Conservation (phyloP, 2,113 vertebrate genomes). For the Falco punctatus region DNA sequence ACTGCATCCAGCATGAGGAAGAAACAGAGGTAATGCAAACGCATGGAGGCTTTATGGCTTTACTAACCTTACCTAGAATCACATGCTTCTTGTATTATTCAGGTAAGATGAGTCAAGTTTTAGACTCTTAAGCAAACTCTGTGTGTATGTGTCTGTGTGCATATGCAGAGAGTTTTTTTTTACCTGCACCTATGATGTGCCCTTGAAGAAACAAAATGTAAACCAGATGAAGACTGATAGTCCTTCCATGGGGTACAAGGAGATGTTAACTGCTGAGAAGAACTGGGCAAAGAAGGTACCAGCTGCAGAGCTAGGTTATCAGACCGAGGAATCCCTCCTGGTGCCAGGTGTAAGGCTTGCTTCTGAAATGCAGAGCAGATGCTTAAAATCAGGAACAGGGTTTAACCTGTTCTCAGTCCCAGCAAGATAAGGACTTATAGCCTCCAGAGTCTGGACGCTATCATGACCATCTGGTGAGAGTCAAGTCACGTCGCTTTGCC, state of each 20-base stretch:
- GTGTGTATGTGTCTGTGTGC: background rate
- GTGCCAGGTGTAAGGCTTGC: background rate
- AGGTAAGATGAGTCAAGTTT: background rate
- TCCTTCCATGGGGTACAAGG: background rate
- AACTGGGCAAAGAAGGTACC: background rate
- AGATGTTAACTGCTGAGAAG: background rate
- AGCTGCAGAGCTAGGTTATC: background rate
- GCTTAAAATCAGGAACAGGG: background rate
- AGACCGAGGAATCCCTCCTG: background rate
- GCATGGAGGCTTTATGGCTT: background rate
- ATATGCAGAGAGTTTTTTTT: rapidly evolving
- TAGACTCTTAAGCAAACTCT: background rate
- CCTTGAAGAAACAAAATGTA: background rate
- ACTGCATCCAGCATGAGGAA: background rate
- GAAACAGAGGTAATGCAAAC: background rate
- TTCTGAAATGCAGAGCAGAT: background rate
- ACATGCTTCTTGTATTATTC: background rate
- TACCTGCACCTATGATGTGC: background rate
- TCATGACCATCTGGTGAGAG: background rate
- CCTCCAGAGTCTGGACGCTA: background rate
- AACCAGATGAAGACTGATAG: background rate
- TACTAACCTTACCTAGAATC: background rate
- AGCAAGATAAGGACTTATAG: background rate
- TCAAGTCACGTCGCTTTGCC: background rate
- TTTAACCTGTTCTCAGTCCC: background rate